These are phyloP conservation scores for Cercopithecus hamlyni DNA, from an alignment of 2,797 vertebrate genomes.

Conservation along the genomic window DNA sequence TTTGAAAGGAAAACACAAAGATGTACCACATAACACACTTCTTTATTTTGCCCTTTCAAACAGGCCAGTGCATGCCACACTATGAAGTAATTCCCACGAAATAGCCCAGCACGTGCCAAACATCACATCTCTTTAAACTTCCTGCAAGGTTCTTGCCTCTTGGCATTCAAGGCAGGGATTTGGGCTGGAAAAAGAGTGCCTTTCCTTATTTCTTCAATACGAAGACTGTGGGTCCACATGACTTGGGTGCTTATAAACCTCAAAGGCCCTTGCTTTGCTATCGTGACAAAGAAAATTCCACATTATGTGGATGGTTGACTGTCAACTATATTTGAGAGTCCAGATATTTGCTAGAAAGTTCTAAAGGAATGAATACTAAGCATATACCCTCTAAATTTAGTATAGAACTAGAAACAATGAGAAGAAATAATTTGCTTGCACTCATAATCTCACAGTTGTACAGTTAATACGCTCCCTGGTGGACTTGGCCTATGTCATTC, in stretches of 20 bases:
- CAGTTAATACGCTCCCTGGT: constrained; percentile 53
- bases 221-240: neutral
- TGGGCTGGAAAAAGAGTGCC: neutral
- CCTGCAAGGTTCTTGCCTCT: neutral
- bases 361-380: constrained; percentile 42
- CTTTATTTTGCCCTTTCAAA: neutral
- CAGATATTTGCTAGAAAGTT: constrained; percentile 31
- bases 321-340: constrained; percentile 15
- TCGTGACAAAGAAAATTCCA: constrained; percentile 23
- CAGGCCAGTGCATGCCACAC: neutral
- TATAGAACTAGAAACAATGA: constrained; percentile 58
- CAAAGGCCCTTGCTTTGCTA: neutral
- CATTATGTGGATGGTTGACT: constrained; percentile 16
- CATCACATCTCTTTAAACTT: constrained; percentile 15
- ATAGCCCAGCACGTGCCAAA: neutral
- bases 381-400: constrained; percentile 44
- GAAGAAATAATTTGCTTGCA: constrained; percentile 64
- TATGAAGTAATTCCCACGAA: neutral
- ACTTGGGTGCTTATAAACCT: neutral
- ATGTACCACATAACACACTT: constrained; percentile 43
- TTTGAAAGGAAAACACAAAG: constrained; percentile 64
- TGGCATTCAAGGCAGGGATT: neutral
- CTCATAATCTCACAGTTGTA: constrained; percentile 57
- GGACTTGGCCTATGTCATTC: constrained; percentile 69
- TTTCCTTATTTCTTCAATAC: neutral